Conservation (phyloP, 2,797 vertebrate genomes). For the Octomys mimax region DNA sequence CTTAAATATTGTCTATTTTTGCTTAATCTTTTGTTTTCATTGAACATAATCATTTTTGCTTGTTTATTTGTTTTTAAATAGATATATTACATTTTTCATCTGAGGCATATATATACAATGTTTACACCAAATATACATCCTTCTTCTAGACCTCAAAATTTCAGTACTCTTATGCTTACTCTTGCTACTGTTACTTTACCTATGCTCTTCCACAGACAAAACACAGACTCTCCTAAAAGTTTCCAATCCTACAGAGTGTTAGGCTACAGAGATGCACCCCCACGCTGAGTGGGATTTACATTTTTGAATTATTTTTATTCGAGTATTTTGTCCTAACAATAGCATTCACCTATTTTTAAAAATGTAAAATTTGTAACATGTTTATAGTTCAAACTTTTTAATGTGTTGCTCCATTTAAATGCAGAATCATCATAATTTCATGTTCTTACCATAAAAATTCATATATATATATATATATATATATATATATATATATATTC, state of each 20-base stretch:
- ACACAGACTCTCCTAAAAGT: neutral
- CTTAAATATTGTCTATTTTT: neutral
- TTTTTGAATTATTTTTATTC: neutral
- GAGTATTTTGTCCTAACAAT: neutral
- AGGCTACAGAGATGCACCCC: neutral
- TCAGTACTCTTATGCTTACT: neutral
- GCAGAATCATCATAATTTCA: neutral
- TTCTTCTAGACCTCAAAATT: slow-evolving; percentile 51
- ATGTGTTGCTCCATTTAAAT: neutral
- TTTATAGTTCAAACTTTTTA: slow-evolving; percentile 25
- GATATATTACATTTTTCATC: neutral
- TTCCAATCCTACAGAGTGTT: neutral
- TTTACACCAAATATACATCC: neutral
- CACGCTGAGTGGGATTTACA: neutral
- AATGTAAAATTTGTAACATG: neutral
- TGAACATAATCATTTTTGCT: neutral
- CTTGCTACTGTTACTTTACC: neutral
- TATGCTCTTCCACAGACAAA: neutral
- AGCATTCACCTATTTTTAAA: neutral
- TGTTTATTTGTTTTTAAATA: neutral
- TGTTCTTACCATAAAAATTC: neutral
- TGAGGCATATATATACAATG: neutral
- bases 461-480: neutral
- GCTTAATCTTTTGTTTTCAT: neutral
- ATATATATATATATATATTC: neutral